Evolutionary conservation across 2,113 vertebrate species (phyloP).

Genomic region (Dicaeum eximium): DNA sequence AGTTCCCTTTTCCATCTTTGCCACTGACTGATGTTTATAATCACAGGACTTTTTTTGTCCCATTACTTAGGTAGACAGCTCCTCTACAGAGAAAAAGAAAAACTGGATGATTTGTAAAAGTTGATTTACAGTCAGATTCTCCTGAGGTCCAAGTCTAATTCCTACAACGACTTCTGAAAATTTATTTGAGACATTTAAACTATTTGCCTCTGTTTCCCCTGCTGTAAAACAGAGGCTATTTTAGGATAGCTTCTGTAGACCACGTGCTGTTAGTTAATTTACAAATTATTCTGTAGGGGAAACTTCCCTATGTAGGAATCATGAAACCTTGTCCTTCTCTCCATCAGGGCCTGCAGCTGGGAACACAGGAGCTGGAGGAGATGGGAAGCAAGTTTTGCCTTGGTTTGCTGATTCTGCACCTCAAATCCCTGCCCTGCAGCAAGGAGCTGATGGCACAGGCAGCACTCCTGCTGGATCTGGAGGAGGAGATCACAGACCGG

Average conservation of each 20-base stretch:
- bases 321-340: neutral
- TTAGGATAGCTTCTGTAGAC: neutral
- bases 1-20: neutral
- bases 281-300: neutral
- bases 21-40: neutral
- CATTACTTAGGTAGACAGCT: neutral
- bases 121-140: neutral
- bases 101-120: neutral
- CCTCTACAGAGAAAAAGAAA: neutral
- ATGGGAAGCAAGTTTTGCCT: slow-evolving; percentile 91
- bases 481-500: slow-evolving; percentile 73
- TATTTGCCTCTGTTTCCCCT: neutral
- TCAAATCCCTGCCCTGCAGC: slow-evolving; percentile 73
- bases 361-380: slow-evolving; percentile 86
- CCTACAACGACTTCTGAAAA: neutral
- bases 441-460: slow-evolving; percentile 70
- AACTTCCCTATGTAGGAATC: neutral
- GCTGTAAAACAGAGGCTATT: neutral
- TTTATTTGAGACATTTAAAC: neutral
- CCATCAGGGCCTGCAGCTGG: slow-evolving; percentile 84
- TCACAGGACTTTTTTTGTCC: neutral
- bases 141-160: neutral
- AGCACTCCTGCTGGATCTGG: slow-evolving; percentile 67
- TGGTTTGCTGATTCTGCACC: slow-evolving; percentile 83
- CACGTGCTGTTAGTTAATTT: neutral